Evolutionary conservation across 2,113 vertebrate genomes (phyloP), one percentile per base, ranked within the genome.

Genomic region (Rhinogobius similis): DNA sequence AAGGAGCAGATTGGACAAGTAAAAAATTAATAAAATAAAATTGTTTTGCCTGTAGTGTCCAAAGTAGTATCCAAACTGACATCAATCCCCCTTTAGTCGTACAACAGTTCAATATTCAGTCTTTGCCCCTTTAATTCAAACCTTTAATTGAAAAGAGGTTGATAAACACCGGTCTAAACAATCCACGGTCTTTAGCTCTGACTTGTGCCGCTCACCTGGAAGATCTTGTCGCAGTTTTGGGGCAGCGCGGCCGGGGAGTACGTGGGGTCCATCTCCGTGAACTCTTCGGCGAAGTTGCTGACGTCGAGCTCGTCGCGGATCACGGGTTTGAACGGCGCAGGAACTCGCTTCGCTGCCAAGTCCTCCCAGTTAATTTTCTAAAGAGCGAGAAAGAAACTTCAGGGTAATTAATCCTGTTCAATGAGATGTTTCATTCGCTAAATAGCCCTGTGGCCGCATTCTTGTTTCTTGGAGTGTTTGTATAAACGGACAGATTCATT

Each of bases 211-310:
- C 82, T 72, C 91, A 98, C 98, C 97, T 99, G 96, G 77, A 99
- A 99, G 89, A 99, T 95, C 81, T 92, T 95, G 90, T 98, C 98
- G 1, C 95, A 97, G 90, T 94, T 97, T 90, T 96, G 95, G 63
- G 98, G 97, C 65, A 97, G 92, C 14, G 96, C 97, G 8, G 98
- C 98, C 0, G 98, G 98, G 26, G 98, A 99, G 72, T 98, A 99
- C 1, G 97, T 97, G 0, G 98, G 98, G 80, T 98, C 97, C 98
- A 99, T 98, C 82, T 98, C 98, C 4, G 98, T 99, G 92, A 99
- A 99, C 82, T 98, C 96, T 2, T 98, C 97, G 0, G 98, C 96
- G 86, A 99, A 99, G 87, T 99, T 99, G 76, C 98, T 96, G 82
- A 99, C 98, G 32, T 99, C 98, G 77, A 98, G 78, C 62, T 98